These are phyloP conservation scores for Pluvianellus socialis DNA, from an alignment of 2,113 vertebrate genomes.

Conservation along the genomic window DNA sequence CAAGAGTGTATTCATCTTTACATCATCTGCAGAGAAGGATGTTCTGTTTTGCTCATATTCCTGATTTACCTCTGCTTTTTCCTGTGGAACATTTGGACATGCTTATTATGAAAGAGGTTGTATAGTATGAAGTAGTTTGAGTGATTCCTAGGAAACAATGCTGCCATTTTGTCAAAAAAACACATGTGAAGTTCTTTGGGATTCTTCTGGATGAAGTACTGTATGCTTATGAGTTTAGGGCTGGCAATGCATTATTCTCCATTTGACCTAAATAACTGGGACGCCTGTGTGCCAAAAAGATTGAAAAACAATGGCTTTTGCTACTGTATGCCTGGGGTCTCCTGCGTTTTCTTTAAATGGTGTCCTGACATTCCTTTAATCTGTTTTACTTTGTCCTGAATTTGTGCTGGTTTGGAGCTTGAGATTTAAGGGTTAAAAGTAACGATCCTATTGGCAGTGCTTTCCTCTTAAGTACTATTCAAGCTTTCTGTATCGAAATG, in stretches of 20 bases:
- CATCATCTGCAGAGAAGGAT: not conserved
- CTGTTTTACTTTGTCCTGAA: not conserved
- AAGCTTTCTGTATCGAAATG: not conserved
- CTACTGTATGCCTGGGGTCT: not conserved
- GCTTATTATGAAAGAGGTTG: not conserved
- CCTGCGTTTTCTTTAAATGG: not conserved
- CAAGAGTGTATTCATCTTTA: not conserved
- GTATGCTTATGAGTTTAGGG: not conserved
- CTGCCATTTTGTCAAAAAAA: not conserved
- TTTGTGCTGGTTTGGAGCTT: not conserved
- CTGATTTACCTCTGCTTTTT: not conserved
- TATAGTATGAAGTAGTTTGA: not conserved
- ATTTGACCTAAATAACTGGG: not conserved
- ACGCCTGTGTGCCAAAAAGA: not conserved
- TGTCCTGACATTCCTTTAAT: not conserved
- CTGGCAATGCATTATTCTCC: not conserved
- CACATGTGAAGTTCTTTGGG: not conserved
- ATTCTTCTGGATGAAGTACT: not conserved
- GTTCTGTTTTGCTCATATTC: not conserved
- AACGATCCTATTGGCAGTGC: not conserved
- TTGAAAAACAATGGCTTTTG: not conserved
- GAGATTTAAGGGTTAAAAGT: not conserved
- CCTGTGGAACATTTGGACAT: not conserved
- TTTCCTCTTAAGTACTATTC: not conserved
- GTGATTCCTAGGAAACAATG: not conserved